Percentiles rank a stretch among this genome's conserved stretches.
These are phyloP conservation scores for Saimiri boliviensis DNA, from an alignment of 2,113 vertebrate genomes.

Conservation along the genomic window DNA sequence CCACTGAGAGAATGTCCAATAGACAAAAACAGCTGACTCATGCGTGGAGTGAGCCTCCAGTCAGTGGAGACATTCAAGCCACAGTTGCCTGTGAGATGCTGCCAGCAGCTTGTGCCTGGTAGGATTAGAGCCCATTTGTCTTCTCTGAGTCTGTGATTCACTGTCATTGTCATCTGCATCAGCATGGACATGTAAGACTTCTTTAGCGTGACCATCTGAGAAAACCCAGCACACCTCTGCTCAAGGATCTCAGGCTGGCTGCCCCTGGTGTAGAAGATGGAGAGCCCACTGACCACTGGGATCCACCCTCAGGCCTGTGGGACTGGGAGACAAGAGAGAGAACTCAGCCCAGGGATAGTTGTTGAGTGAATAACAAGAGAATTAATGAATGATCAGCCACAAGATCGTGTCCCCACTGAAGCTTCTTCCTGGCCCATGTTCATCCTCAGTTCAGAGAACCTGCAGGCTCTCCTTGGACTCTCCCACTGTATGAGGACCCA, in stretches of 20 bases:
- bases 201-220: neutral
- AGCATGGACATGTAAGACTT: neutral
- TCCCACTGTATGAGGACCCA: fast-evolving
- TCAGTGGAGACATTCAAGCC: neutral
- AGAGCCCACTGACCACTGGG: neutral
- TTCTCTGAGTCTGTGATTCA: neutral
- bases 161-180: neutral
- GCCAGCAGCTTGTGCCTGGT: neutral
- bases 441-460: neutral
- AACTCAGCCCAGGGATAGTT: neutral
- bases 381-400: neutral
- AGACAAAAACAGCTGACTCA: neutral
- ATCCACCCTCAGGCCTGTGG: neutral
- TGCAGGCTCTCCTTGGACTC: neutral
- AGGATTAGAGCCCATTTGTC: neutral
- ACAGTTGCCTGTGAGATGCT: neutral
- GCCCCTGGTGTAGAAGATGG: neutral
- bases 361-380: neutral
- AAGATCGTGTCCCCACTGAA: neutral
- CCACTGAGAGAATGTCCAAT: neutral
- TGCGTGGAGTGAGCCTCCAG: neutral
- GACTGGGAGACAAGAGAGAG: neutral
- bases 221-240: neutral
- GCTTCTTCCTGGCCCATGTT: neutral
- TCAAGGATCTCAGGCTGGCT: neutral